Evolutionary conservation across 2,888 invertebrate genomes (phyloP).

Genomic region (Pristionchus exspectatus): DNA sequence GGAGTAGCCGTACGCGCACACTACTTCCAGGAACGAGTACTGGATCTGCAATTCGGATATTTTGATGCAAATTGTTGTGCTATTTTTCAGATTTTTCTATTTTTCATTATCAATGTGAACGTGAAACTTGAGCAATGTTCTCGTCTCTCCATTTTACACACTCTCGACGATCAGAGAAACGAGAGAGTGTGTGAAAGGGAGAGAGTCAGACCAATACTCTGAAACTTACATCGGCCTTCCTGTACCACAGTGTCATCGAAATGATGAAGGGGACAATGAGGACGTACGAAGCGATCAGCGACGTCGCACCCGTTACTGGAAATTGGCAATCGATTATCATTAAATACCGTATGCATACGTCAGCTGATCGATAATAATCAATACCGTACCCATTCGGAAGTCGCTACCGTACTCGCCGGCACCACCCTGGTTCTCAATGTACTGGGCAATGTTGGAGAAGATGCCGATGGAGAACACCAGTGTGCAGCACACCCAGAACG

Average conservation of each 20-base stretch:
- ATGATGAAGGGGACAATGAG: constrained; percentile 89
- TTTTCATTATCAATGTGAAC: too few species aligned
- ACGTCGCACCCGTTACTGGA: constrained; percentile 88
- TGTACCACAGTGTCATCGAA: constrained; percentile 91
- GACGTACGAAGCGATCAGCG: constrained; percentile 91
- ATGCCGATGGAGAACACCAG: constrained; percentile 95
- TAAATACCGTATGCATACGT: not conserved
- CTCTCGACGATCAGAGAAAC: too few species aligned
- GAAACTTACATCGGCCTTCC: constrained; percentile 80
- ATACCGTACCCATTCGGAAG: constrained; percentile 85
- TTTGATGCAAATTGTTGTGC: not conserved
- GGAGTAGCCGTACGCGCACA: constrained; percentile 96
- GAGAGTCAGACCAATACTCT: too few species aligned
- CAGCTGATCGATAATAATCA: not conserved
- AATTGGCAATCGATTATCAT: constrained; percentile 26
- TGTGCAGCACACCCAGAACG: constrained; percentile 96
- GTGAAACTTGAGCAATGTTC: too few species aligned
- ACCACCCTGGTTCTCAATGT: constrained; percentile 87
- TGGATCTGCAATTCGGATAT: constrained; percentile 55
- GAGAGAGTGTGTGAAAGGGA: too few species aligned
- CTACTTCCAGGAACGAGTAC: constrained; percentile 87
- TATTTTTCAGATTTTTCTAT: too few species aligned
- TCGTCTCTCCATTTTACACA: too few species aligned
- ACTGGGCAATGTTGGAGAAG: constrained; percentile 92
- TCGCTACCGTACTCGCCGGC: constrained; percentile 91